Evolutionary conservation across 1,140 invertebrate species (phyloP), one percentile per base, ranked within the genome.

Genomic region (Microplitis demolitor): DNA sequence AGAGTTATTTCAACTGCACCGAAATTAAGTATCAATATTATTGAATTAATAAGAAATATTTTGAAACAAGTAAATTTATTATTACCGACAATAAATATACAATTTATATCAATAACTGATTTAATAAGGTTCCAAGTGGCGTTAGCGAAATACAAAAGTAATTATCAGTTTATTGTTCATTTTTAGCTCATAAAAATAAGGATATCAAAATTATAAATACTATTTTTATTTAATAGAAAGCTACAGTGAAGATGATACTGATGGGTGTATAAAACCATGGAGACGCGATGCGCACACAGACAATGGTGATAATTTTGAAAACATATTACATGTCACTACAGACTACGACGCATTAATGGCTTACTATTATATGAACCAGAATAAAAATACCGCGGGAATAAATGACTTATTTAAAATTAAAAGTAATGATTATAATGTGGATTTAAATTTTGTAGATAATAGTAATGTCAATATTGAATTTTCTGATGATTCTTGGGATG

Each of bases 401-500:
- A 95, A 94, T 3, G 94, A 96, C 88, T 95, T 96, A 77, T 96
- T 94, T 81, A 94, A 95, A 82, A 92, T 95, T 78, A 92, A 93
- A 8, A 91, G 94, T 70, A 87, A 87, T 45, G 90, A 92, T 74
- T 80, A 80, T n/a, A 79, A 85, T 39, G 74, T 84, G 16, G 78
- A 89, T 58, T 80, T 89, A 74, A 85, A 85, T 45, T 67, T 84
- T 37, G 24, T 24, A 24, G 87, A 89, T 79, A 75, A 50, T 5
- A 56, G 8, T 35, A 16, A 4, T 4, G 51, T 62, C 33, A 66
- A 66, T 14, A 4, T 89, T 24, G 83, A 88, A 77, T 89, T 88
- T 69, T 87, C 89, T 73, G 87, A 88, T 5, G 54, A 61, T 31
- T 39, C 64, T 71, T 89, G 88, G 87, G 84, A 87, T 73, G 87